Evolutionary conservation across 2,888 invertebrate genomes (phyloP), one percentile per base, ranked within the genome.

Genomic region (Acanthosepion lycidas): DNA sequence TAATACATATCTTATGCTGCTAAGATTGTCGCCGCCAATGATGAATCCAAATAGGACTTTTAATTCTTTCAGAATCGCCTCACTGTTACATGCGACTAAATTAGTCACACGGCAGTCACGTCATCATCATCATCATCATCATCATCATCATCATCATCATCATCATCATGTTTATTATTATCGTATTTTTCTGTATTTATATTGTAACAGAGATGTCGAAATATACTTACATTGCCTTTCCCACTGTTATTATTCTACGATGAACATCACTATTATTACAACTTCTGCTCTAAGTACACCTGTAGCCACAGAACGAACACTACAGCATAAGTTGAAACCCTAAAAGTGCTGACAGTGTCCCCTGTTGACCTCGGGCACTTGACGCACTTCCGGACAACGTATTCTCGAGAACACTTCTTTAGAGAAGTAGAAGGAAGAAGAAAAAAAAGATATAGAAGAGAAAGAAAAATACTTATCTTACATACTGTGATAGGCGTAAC

Each of bases 281-380:
- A 59, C 55, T 59, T 59, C 55, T 59, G 5, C 23, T 59, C 55
- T 59, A 23, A 59, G 55, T 59, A 59, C 55, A 59, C 6, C 20
- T 59, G 5, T n/a, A n/a, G n/a, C 2, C 15, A 78, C n/a, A n/a
- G n/a, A 9, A n/a, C n/a, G n/a, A 8, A 6, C 78, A n/a, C n/a
- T 33, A n/a, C 2, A 2, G n/a, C n/a, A 15, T n/a, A 78, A 78
- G n/a, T 78, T 18, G 12, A 78, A 78, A 78, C 78, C 78, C 78
- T 78, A 78, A 78, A 78, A 78, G 78, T 78, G 78, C 78, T 78
- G n/a, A 78, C n/a, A n/a, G n/a, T 78, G 78, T 78, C n/a, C 78
- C 78, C n/a, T 78, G 78, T 78, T 78, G 78, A 78, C 78, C 78
- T n/a, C 78, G n/a, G n/a, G 78, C 78, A 78, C 78, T 78, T 78